Evolutionary conservation across 2,797 vertebrate genomes (phyloP), one percentile per base, ranked within the genome.

Genomic region (Hippopotamyrus pictus): DNA sequence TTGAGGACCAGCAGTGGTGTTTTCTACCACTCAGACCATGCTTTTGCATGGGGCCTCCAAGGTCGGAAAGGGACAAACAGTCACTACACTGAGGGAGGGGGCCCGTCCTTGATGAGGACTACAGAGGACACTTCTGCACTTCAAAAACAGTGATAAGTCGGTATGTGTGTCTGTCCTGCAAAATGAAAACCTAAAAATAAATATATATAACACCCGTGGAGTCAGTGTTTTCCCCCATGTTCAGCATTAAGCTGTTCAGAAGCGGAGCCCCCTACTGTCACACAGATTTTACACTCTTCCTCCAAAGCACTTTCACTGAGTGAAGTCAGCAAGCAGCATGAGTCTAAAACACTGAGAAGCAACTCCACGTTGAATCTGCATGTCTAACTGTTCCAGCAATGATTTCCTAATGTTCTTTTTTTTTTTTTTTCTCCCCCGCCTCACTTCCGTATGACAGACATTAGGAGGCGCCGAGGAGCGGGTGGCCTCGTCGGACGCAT

Each of bases 241-340:
- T 44, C 73, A 44, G 73, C 73, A 79, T 79, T 79, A 79, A 79
- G 65, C 65, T 73, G 65, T 73, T 73, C 65, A 73, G 65, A 6
- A 17, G 29, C 65, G 29, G 29, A 41, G 37, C 37, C 41, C 37
- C 73, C 73, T 79, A 79, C 41, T 79, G 73, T n/a, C 33, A 41
- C 11, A 79, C 41, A 44, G 73, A 79, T 46, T 79, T 41, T 79
- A 46, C 85, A 89, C 93, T 92, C 92, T 94, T 94, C 92, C 84
- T 88, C 92, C 90, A n/a, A 91, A 88, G 91, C 76, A 89, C 79
- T 90, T 69, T 89, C 88, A 90, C 87, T 89, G 11, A 25, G 59
- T n/a, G 83, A 89, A 91, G 65, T 37, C 50, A 50, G 69, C 50
- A 54, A 90, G 92, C 89, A 90, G 91, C 65, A 91, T 76, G 73